Base-by-base conservation (phyloP, 92 coral and sea anemone species). In the Epizoanthus rinbou region DNA sequence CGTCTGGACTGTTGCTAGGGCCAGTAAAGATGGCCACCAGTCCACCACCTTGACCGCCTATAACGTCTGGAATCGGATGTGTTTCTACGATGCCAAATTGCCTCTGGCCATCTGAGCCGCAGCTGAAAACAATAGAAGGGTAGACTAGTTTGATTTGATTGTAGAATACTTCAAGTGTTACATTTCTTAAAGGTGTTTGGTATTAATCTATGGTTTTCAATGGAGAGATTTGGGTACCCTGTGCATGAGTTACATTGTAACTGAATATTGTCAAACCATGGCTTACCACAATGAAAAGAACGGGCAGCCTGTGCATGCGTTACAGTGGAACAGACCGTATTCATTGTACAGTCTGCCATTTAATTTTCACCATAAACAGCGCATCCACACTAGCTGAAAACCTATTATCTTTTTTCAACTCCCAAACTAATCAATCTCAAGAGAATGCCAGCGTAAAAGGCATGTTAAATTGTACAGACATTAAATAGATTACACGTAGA, bases 31-130 rank as follows among this genome's bases (percentile, higher is more conserved):
- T n/a, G 21, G 41, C 35, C 19, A 60, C 65, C 1, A 73, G 63
- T 6, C 80, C 80, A 0, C 80, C 80, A 9, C 80, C 80, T 4
- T 56, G 0, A 1, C 80, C 67, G 19, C 80, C 80, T 8, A 75
- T 50, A 39, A 53, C 45, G 17, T 25, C 80, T 8, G 80, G 50
- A 3, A 75, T 25, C n/a, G 16, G 17, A 41, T 75, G 80, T 2
- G 80, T 75, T 11, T 75, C 80, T 1, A 57, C 80, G 14, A 57
- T 6, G 9, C 80, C 80, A 75, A 75, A n/a, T 50, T 66, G 33
- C 14, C 67, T 18, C 67, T 75, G 25, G 50, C 37, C 50, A 4
- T 33, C 64, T 25, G 64, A 14, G 59, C 6, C 18, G 25, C 80
- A 57, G 45, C 80, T 75, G 23, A 7, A 18, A 5, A 57, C n/a